These are phyloP conservation scores for Drosophila trapezifrons DNA, from an alignment of 1,140 invertebrate genomes.

Conservation along the genomic window DNA sequence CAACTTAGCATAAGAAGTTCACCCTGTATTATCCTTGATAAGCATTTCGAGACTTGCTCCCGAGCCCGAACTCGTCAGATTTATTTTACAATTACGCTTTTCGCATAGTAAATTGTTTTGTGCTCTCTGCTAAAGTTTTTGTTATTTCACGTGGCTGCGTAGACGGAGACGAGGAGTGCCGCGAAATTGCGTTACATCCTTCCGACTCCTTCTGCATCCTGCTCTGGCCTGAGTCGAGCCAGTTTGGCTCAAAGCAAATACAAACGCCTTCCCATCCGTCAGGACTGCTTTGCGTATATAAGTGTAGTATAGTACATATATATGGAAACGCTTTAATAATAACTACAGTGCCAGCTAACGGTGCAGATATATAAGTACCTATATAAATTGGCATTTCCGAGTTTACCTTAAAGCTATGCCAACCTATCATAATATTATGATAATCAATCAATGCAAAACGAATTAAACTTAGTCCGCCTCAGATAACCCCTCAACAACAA, in stretches of 20 bases:
- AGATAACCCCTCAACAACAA: conserved; percentile 3
- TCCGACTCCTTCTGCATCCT: not conserved
- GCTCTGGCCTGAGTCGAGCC: not conserved
- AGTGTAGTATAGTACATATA: not conserved
- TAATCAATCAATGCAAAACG: conserved; percentile 39
- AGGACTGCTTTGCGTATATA: not conserved
- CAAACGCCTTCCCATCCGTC: conserved; percentile 25
- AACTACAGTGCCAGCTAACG: conserved; percentile 33
- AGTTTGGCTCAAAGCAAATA: conserved; percentile 23
- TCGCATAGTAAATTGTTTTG: conserved; percentile 56
- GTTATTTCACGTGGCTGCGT: conserved; percentile 23
- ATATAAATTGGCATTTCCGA: conserved; percentile 34
- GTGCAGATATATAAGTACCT: conserved; percentile 27
- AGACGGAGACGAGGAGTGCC: conserved; percentile 1
- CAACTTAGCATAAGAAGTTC: conserved; percentile 59
- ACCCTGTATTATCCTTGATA: conserved; percentile 75
- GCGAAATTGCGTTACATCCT: conserved; percentile 22
- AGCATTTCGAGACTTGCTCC: conserved; percentile 25
- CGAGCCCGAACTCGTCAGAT: conserved; percentile 18
- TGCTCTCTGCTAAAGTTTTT: conserved; percentile 32
- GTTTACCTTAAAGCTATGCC: conserved; percentile 45
- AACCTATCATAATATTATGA: conserved; percentile 44
- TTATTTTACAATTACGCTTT: conserved; percentile 48
- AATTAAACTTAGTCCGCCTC: conserved; percentile 28
- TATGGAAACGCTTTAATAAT: conserved; percentile 35